Evolutionary conservation across 1,140 invertebrate species (phyloP).

Genomic region (Aphidius ervi): DNA sequence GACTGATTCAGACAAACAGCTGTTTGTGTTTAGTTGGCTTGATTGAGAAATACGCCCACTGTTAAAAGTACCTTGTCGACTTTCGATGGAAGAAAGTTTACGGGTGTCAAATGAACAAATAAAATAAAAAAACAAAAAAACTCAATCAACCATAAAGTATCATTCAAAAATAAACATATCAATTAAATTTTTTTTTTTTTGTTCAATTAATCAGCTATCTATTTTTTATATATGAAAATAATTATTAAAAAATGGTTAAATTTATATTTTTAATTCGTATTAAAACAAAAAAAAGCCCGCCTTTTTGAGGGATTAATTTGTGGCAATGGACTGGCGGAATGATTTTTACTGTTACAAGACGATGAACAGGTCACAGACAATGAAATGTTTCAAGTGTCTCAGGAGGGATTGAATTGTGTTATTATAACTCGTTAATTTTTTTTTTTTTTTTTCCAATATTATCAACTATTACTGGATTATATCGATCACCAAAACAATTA

Average conservation of each 20-base stretch:
- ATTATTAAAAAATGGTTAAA: neutral
- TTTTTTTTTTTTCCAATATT: no score
- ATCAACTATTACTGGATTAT: no score
- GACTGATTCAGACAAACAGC: slow-evolving; percentile 24
- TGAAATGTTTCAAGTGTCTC: slow-evolving; percentile 12
- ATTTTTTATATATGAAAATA: neutral
- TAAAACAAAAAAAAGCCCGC: neutral
- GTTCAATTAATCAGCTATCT: neutral
- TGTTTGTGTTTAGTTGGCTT: slow-evolving; percentile 18
- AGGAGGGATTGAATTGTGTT: neutral
- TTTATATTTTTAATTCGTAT: neutral
- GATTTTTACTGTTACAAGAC: slow-evolving; percentile 2
- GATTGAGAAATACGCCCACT: slow-evolving; percentile 17
- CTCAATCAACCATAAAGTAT: neutral
- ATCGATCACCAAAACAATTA: no score
- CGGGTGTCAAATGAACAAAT: neutral
- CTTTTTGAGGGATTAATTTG: neutral
- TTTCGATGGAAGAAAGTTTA: slow-evolving; percentile 28
- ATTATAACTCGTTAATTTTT: neutral
- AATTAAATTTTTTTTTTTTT: neutral
- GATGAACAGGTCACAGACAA: slow-evolving; percentile 8
- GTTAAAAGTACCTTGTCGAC: slow-evolving; percentile 17
- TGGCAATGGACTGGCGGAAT: slow-evolving; percentile 8
- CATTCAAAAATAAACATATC: neutral
- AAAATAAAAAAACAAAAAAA: neutral